These are phyloP conservation scores for Tyto alba DNA, from an alignment of 2,113 vertebrate genomes.

Conservation along the genomic window DNA sequence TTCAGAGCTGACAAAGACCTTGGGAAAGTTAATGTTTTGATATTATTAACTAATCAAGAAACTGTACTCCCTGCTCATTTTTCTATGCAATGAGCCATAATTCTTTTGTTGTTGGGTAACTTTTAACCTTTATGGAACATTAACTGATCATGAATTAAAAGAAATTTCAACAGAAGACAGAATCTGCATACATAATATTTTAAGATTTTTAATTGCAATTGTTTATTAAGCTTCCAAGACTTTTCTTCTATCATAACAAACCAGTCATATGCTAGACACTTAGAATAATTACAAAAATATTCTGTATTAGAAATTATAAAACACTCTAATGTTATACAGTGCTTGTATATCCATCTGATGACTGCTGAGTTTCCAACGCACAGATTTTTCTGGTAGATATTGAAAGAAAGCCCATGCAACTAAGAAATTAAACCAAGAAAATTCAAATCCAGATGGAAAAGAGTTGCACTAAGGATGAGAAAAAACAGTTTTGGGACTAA, in stretches of 20 bases:
- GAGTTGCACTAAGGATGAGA: neutral
- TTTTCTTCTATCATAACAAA: neutral
- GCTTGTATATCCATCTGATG: neutral
- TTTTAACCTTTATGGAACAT: slow-evolving; percentile 62
- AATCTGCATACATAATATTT: neutral
- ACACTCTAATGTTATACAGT: neutral
- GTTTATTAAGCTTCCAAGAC: neutral
- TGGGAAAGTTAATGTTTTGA: slow-evolving; percentile 66
- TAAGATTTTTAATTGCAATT: slow-evolving; percentile 3
- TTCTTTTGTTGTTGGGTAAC: slow-evolving; percentile 56
- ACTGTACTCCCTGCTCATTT: slow-evolving; percentile 35
- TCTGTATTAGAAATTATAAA: neutral
- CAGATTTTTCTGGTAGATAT: neutral
- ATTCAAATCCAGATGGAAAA: neutral
- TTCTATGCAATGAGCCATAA: slow-evolving; percentile 43
- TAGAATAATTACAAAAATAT: neutral
- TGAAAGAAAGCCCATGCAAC: neutral
- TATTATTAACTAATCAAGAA: slow-evolving; percentile 61
- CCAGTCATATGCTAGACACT: neutral
- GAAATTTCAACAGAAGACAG: slow-evolving; percentile 22
- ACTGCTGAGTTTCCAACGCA: neutral
- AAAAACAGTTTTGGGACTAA: neutral
- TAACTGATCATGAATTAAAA: slow-evolving; percentile 55
- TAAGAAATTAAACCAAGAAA: neutral
- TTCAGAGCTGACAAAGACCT: slow-evolving; percentile 61